phyloP scores from a whole-genome alignment of 2,888 invertebrate genomes.

The Alcis repandata region DNA sequence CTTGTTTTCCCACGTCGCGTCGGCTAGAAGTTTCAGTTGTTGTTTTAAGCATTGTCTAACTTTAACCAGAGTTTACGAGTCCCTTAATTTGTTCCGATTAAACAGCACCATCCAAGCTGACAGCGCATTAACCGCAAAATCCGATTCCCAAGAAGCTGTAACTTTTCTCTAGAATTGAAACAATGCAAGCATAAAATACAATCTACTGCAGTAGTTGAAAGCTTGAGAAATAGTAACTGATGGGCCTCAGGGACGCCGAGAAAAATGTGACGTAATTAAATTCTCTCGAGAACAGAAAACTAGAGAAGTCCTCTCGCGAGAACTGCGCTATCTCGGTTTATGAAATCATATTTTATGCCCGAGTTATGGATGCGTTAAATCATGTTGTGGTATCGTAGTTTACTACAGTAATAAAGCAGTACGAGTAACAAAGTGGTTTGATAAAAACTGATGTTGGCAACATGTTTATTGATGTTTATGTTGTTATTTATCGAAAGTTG shows the following conservation, averaged over 20 bases:
- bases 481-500: no score
- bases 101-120: no score
- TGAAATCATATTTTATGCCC: slow-evolving; percentile 33
- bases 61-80: no score
- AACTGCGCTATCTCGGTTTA: slow-evolving; percentile 28
- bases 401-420: slow-evolving; percentile 19
- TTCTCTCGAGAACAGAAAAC: slow-evolving; percentile 6
- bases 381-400: slow-evolving; percentile 23
- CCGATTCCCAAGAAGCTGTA: neutral
- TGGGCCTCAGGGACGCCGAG: slow-evolving; percentile 4
- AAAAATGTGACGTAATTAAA: slow-evolving; percentile 33
- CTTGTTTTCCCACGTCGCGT: no score
- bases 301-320: neutral
- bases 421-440: neutral
- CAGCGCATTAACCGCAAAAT: no score
- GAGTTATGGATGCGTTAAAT: slow-evolving; percentile 28
- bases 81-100: no score
- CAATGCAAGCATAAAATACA: neutral
- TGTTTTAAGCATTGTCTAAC: no score
- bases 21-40: no score
- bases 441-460: slow-evolving; percentile 2
- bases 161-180: neutral
- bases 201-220: neutral
- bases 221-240: slow-evolving; percentile 2
- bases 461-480: no score